These are phyloP conservation scores for Acrobasis consociella DNA, from an alignment of 2,888 invertebrate species.

Conservation along the genomic window DNA sequence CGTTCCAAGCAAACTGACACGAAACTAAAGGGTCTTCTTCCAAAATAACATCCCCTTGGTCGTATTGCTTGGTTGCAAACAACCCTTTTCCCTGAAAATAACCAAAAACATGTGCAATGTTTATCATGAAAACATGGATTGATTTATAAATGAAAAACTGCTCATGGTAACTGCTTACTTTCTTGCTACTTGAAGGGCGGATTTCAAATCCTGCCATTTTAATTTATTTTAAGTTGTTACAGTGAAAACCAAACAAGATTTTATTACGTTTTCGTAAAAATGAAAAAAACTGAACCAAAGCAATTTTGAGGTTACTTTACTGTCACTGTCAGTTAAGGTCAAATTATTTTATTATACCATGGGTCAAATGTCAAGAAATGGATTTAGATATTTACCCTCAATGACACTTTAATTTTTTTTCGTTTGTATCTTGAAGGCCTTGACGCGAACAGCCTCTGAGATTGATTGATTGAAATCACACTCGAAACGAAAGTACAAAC, in stretches of 20 bases:
- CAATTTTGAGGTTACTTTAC: no score
- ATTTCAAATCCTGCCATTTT: conserved; percentile 71
- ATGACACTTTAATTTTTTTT: no score
- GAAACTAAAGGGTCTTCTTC: conserved; percentile 95
- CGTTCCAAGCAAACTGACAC: conserved; percentile 97
- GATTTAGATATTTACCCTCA: no score
- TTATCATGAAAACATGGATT: neutral
- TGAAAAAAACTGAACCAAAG: no score
- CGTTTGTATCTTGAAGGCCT: no score
- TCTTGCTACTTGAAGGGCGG: conserved; percentile 64
- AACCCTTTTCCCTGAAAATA: conserved; percentile 90
- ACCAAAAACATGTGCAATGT: conserved; percentile 17
- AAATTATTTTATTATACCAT: no score
- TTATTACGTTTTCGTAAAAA: neutral
- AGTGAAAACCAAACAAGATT: neutral
- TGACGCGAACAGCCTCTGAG: no score
- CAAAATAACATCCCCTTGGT: conserved; percentile 90
- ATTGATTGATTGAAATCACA: no score
- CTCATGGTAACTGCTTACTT: conserved; percentile 46
- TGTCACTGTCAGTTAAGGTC: no score
- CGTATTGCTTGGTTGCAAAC: conserved; percentile 87
- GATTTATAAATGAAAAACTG: neutral
- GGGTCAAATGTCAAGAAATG: no score
- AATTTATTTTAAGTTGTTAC: neutral
- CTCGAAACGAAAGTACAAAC: no score